These are phyloP conservation scores for Unio delphinus DNA, from an alignment of 2,888 invertebrate species.

Conservation along the genomic window DNA sequence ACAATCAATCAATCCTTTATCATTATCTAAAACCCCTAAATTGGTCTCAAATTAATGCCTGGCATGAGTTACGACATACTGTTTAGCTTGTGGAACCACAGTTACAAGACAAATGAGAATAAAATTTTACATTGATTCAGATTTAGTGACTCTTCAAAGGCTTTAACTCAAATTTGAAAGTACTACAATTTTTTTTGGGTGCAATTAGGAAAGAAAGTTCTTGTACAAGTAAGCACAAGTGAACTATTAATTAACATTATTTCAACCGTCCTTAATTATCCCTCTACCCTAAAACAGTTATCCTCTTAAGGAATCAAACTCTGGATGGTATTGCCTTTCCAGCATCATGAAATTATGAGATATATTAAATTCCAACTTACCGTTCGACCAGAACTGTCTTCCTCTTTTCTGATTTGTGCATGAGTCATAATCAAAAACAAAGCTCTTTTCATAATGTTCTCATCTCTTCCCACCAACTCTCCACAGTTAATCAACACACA, in stretches of 20 bases:
- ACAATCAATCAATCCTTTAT: too few relatives aligned
- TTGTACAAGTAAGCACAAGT: too few relatives aligned
- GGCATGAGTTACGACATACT: too few relatives aligned
- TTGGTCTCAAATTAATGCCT: too few relatives aligned
- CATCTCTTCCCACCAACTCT: conserved; percentile 48
- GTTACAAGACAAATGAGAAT: too few relatives aligned
- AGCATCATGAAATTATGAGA: background rate
- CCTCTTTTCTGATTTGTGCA: conserved; percentile 76
- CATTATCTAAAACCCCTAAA: too few relatives aligned
- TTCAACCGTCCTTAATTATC: background rate
- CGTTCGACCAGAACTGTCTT: conserved; percentile 18
- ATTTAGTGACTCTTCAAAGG: too few relatives aligned
- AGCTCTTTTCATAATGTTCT: conserved; percentile 57
- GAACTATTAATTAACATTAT: background rate
- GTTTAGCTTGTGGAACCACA: too few relatives aligned
- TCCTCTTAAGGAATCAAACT: background rate
- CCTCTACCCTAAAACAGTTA: background rate
- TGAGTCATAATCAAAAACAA: conserved; percentile 75
- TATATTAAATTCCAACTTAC: conserved; percentile 4
- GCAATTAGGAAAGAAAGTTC: too few relatives aligned
- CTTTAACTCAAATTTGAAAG: too few relatives aligned
- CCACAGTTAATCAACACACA: conserved; percentile 55
- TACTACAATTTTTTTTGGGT: too few relatives aligned
- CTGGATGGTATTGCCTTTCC: background rate
- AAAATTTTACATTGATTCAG: too few relatives aligned